A percentile compares a stretch with the other conserved stretches of the same genome.
Conservation (phyloP, 2,797 vertebrate species). For the Rhinophrynus dorsalis region DNA sequence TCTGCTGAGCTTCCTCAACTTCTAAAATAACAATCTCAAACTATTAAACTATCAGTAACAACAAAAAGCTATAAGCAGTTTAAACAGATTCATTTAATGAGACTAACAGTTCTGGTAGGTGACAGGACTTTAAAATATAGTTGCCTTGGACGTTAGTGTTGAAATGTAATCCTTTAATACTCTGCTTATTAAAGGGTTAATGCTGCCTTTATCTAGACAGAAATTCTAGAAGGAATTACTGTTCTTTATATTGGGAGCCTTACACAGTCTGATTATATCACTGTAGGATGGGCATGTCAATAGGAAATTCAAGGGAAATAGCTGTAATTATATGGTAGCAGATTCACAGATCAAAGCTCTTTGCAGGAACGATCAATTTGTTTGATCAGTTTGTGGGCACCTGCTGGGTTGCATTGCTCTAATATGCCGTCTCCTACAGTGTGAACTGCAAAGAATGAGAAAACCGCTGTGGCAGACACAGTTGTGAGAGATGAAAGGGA, state of each 20-base stretch:
- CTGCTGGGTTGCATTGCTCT: slow-evolving; percentile 32
- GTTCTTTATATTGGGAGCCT: background rate
- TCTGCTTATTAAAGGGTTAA: too few relatives aligned
- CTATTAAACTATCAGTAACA: too few relatives aligned
- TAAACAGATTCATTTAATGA: too few relatives aligned
- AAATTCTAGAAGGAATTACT: background rate
- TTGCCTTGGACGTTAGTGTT: too few relatives aligned
- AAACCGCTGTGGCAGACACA: background rate
- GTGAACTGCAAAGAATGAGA: background rate
- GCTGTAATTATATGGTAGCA: slow-evolving; percentile 40
- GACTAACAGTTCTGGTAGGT: too few relatives aligned
- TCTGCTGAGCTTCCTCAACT: too few relatives aligned
- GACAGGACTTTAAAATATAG: too few relatives aligned
- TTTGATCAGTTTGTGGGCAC: slow-evolving; percentile 32
- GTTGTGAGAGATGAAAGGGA: slow-evolving; percentile 35
- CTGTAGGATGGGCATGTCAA: slow-evolving; percentile 28
- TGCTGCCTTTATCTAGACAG: too few relatives aligned
- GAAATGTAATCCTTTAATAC: too few relatives aligned
- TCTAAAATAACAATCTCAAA: too few relatives aligned
- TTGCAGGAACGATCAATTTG: slow-evolving; percentile 28
- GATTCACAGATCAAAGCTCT: slow-evolving; percentile 34
- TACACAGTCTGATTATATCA: slow-evolving; percentile 11
- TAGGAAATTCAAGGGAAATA: slow-evolving; percentile 29
- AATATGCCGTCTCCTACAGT: slow-evolving; percentile 32
- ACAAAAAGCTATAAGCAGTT: too few relatives aligned